phyloP scores from a whole-genome alignment of 1,140 invertebrate species.

The Lanistes nyassanus region DNA sequence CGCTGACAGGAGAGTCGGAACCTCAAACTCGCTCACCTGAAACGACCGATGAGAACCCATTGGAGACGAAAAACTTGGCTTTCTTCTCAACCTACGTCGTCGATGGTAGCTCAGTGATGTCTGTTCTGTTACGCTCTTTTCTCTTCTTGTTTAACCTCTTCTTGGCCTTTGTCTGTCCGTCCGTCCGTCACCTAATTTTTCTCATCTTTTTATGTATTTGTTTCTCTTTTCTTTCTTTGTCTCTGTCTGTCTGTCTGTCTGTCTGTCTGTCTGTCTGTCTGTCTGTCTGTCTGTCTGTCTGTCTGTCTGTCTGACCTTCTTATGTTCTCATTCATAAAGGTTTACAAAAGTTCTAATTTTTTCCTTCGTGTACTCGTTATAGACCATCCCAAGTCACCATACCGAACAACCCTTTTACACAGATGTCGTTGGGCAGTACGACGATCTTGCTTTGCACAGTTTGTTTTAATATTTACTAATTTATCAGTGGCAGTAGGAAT shows the following conservation, averaged over 20 bases:
- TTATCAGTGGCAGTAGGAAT: too few relatives aligned
- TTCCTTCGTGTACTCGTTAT: not conserved
- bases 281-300: not conserved
- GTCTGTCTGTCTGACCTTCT: not conserved
- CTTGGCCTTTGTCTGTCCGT: not conserved
- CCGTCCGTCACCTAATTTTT: not conserved
- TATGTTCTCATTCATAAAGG: not conserved
- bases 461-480: not conserved
- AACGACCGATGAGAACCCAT: slow-evolving; percentile 93
- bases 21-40: slow-evolving; percentile 90
- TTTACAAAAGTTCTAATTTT: not conserved
- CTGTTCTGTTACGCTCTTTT: not conserved
- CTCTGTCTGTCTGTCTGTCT: not conserved
- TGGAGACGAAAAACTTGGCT: slow-evolving; percentile 96
- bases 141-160: not conserved
- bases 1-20: slow-evolving; percentile 95
- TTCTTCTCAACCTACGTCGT: slow-evolving; percentile 98
- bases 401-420: not conserved
- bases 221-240: not conserved
- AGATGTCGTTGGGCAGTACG: not conserved
- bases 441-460: not conserved
- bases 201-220: not conserved
- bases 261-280: not conserved
- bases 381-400: not conserved
- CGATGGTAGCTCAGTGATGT: slow-evolving; percentile 73